phyloP scores from a whole-genome alignment of 2,797 vertebrate genomes.

The Stomatorhinus walkeri region DNA sequence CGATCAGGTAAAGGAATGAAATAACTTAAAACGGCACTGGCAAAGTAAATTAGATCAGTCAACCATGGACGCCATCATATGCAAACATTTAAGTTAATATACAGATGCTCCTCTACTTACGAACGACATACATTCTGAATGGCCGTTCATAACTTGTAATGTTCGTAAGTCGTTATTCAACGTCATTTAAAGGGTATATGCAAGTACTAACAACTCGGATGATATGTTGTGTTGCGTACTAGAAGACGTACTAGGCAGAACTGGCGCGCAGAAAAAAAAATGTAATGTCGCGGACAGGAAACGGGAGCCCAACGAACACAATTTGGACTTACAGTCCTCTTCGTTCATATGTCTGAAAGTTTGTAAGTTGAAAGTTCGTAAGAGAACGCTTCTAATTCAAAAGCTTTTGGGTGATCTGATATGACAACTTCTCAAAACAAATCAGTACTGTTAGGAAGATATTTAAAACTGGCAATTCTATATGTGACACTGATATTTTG shows the following conservation, averaged over 20 bases:
- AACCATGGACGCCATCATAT: not conserved
- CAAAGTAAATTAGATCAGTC: not conserved
- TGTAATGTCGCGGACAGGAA: not conserved
- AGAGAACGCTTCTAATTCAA: not conserved
- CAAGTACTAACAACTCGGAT: not conserved
- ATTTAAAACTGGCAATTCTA: not conserved
- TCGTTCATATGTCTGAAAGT: not conserved
- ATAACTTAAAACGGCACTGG: not conserved
- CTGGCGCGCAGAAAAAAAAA: not conserved
- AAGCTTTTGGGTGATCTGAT: not conserved
- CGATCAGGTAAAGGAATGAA: not conserved
- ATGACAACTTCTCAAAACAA: not conserved
- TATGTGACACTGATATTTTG: not conserved
- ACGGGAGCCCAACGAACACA: not conserved
- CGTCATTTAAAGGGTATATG: not conserved
- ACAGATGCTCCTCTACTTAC: not conserved
- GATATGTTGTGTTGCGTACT: rapidly evolving
- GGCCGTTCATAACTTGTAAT: not conserved
- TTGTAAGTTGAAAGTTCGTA: not conserved
- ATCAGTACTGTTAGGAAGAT: not conserved
- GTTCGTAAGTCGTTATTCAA: not conserved
- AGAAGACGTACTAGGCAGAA: not conserved
- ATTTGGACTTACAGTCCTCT: not conserved
- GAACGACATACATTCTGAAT: not conserved
- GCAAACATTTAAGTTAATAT: not conserved